Conservation (phyloP, 2,888 invertebrate genomes). For the Brenthis ino region DNA sequence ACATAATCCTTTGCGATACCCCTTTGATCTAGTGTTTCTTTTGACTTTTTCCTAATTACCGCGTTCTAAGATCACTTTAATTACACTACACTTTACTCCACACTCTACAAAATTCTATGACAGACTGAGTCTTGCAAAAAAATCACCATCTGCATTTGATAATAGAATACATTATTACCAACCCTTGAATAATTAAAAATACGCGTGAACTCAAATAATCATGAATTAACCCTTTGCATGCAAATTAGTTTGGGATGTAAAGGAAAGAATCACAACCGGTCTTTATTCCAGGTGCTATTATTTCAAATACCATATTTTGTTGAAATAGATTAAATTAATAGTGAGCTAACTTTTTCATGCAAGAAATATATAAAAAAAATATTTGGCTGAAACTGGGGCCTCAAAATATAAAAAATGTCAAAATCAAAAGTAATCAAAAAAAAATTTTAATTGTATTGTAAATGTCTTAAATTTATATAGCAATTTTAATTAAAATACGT, state of each 20-base stretch:
- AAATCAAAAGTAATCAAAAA: too few relatives aligned
- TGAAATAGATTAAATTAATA: background rate
- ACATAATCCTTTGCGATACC: slow-evolving; percentile 18
- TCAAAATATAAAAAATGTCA: too few relatives aligned
- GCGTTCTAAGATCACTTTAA: slow-evolving; percentile 32
- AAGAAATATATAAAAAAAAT: too few relatives aligned
- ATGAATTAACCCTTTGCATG: slow-evolving; percentile 79
- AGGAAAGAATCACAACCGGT: slow-evolving; percentile 67
- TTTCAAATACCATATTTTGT: slow-evolving; percentile 49
- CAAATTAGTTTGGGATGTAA: slow-evolving; percentile 69
- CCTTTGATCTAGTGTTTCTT: slow-evolving; percentile 26
- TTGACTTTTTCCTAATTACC: slow-evolving; percentile 29
- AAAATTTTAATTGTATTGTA: background rate
- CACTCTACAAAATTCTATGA: slow-evolving; percentile 63
- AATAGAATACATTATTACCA: slow-evolving; percentile 68
- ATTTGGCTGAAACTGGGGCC: too few relatives aligned
- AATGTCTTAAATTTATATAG: too few relatives aligned
- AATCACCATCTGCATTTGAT: slow-evolving; percentile 63
- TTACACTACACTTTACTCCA: slow-evolving; percentile 46
- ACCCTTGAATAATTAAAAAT: slow-evolving; percentile 82
- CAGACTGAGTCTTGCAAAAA: slow-evolving; percentile 67
- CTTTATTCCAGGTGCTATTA: slow-evolving; percentile 67
- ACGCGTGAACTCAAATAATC: slow-evolving; percentile 79
- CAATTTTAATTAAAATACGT: background rate
- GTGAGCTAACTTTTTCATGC: too few relatives aligned